These are phyloP conservation scores for Cephus rjabovi DNA, from an alignment of 2,888 invertebrate genomes.

Conservation along the genomic window DNA sequence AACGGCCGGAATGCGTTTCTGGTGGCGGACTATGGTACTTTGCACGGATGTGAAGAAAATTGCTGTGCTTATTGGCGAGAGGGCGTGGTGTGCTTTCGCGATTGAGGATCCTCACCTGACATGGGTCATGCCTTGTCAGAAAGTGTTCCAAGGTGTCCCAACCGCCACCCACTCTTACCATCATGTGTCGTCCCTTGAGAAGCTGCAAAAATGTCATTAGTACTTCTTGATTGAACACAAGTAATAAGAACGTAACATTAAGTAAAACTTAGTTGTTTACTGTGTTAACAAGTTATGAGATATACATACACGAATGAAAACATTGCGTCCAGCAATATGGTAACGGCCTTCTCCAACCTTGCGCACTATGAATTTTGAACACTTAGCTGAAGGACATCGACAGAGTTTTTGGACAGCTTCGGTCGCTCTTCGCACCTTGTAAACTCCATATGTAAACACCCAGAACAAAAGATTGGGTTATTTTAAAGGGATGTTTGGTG, in stretches of 20 bases:
- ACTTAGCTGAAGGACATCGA: conserved; percentile 77
- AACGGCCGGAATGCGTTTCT: conserved; percentile 68
- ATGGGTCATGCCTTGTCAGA: conserved; percentile 87
- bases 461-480: too few relatives aligned
- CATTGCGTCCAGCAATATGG: conserved; percentile 86
- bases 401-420: conserved; percentile 81
- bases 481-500: background rate
- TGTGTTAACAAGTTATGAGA: too few relatives aligned
- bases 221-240: too few relatives aligned
- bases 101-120: conserved; percentile 75
- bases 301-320: conserved; percentile 84
- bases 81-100: conserved; percentile 63
- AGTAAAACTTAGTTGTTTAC: too few relatives aligned
- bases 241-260: too few relatives aligned
- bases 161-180: conserved; percentile 94
- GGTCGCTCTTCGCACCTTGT: conserved; percentile 66
- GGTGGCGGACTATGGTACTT: conserved; percentile 80
- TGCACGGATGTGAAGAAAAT: conserved; percentile 78
- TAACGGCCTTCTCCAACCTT: conserved; percentile 90
- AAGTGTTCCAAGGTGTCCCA: conserved; percentile 96
- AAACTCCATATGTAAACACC: too few relatives aligned
- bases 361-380: conserved; percentile 80
- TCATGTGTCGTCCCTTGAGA: conserved; percentile 92
- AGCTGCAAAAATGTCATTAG: conserved; percentile 70
- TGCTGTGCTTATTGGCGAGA: conserved; percentile 67